phyloP scores from a whole-genome alignment of 2,888 invertebrate species.

The Phania funesta region DNA sequence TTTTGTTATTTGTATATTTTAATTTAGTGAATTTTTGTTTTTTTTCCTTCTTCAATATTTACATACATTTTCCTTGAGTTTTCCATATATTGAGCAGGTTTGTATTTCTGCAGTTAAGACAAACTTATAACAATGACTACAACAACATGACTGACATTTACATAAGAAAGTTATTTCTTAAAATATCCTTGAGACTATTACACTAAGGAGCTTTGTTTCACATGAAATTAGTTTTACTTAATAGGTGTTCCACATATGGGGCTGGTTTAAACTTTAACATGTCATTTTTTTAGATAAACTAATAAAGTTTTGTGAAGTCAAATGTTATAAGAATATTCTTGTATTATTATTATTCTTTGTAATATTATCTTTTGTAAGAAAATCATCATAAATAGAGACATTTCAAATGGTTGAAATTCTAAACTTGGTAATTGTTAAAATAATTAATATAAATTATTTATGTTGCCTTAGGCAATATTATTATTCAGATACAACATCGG shows the following conservation, averaged over 20 bases:
- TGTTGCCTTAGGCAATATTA: no score
- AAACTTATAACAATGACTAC: not conserved
- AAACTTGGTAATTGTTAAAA: no score
- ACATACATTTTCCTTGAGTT: constrained; percentile 1
- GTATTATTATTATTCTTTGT: no score
- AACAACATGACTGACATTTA: not conserved
- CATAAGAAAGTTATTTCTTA: constrained; percentile 22
- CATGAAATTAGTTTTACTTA: constrained; percentile 22
- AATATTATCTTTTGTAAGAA: no score
- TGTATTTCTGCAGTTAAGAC: not conserved
- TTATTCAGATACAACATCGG: no score
- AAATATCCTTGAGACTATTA: constrained; percentile 30
- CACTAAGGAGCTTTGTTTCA: constrained; percentile 23
- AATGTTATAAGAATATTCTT: no score
- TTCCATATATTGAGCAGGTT: not conserved
- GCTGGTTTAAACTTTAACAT: constrained; percentile 17
- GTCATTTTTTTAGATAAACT: constrained; percentile 26
- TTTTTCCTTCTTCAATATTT: constrained; percentile 28
- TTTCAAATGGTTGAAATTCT: no score
- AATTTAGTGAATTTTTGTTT: constrained; percentile 8
- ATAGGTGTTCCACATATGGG: constrained; percentile 26
- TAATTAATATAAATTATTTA: no score
- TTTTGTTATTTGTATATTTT: constrained; percentile 7
- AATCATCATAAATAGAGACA: no score
- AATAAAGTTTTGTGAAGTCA: not conserved